Conservation (phyloP, 2,888 invertebrate genomes). For the Athalia circularis region DNA sequence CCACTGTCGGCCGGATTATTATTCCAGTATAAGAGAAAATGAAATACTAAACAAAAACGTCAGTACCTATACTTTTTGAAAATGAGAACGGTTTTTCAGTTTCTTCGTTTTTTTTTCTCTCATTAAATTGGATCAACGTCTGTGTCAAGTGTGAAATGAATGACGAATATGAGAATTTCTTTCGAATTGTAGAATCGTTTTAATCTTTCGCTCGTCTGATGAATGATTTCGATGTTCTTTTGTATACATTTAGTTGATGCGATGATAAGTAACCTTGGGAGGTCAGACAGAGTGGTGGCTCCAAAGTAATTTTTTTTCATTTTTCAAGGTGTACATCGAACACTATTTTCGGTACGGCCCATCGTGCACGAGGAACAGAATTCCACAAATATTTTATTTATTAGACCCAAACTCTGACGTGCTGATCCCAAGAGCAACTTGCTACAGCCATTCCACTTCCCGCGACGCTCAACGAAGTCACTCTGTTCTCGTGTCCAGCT, state of each 20-base stretch:
- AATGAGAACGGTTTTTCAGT: too few species aligned
- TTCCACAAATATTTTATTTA: not conserved
- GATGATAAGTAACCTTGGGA: not conserved
- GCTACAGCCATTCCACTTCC: conserved; percentile 90
- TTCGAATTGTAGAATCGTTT: not conserved
- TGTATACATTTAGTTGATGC: not conserved
- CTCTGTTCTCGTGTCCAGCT: conserved; percentile 90
- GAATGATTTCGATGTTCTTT: not conserved
- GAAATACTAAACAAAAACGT: too few species aligned
- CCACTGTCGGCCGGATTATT: too few species aligned
- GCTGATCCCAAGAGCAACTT: conserved; percentile 95
- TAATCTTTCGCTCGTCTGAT: not conserved
- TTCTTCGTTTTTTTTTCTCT: too few species aligned
- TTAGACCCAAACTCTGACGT: conserved; percentile 91
- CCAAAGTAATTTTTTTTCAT: too few species aligned
- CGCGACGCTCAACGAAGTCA: conserved; percentile 89
- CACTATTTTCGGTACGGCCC: not conserved
- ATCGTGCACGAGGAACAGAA: not conserved
- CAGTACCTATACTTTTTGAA: too few species aligned
- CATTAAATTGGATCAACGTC: too few species aligned
- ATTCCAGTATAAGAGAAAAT: too few species aligned
- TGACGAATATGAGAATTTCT: not conserved
- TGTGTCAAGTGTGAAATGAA: too few species aligned
- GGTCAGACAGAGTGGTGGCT: too few species aligned
- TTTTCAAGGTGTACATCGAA: too few species aligned